Base-by-base conservation (phyloP, 1,140 invertebrate species). In the Marisa cornuarietis region DNA sequence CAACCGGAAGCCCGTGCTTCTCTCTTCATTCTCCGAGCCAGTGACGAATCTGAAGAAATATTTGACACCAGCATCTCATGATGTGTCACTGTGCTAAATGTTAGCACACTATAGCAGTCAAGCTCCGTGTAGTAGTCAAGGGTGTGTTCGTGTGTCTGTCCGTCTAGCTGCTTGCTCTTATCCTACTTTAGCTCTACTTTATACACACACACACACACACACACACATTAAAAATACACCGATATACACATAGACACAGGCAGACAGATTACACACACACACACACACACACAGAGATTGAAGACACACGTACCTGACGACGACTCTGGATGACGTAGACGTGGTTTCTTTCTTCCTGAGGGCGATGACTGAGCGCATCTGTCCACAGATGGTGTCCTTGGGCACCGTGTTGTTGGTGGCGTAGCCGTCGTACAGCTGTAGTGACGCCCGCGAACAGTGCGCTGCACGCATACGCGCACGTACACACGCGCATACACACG, bases 31-130 rank as follows among this genome's bases (percentile, higher is more conserved):
- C 20, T 72, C 65, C 31, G 61, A 20, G 20, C 78, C 71, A 22
- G 78, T 65, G 31, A 79, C 49, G 51, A 79, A 79, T 62, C 78
- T 79, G 65, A 24, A 68, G 4, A 68, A 68, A 68, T 1, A 68
- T 68, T 1, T 13, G 1, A 24, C 11, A 31, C 22, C 65, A 68
- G 65, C 65, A 13, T 68, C 8, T 68, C 0, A n/a, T 31, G 2
- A 7, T 20, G 18, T 63, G 62, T 63, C 62, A 2, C n/a, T n/a
- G 31, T 42, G 31, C 31, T 42, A 2, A 42, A 6, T 42, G 6
- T 6, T 42, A 42, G 31, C n/a, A n/a, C n/a, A n/a, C n/a, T n/a
- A n/a, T n/a, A n/a, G n/a, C n/a, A n/a, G n/a, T n/a, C n/a, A n/a
- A n/a, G n/a, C n/a, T n/a, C n/a, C n/a, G n/a, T n/a, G n/a, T n/a